A percentile compares a stretch with the other conserved stretches of the same genome.
Evolutionary conservation across 1,140 invertebrate genomes (phyloP).

Genomic region (Bradysia coprophila): DNA sequence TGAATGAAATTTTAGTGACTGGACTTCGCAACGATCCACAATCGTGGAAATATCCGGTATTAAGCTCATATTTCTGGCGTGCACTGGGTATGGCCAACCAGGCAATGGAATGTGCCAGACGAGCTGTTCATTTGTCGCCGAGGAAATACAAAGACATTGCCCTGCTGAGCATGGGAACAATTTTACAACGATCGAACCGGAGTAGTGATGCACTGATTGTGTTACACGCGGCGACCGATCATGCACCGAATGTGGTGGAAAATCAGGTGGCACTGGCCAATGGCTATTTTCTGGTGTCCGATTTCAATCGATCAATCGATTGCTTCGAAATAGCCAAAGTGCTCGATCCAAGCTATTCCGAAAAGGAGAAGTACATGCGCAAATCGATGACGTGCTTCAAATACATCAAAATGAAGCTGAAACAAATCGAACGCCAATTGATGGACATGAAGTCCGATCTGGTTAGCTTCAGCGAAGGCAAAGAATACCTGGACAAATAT

Average conservation of each 20-base stretch:
- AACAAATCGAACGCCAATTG: conserved; percentile 14
- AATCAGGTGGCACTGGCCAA: conserved; percentile 65
- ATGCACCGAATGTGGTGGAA: conserved; percentile 46
- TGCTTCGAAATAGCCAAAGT: conserved; percentile 54
- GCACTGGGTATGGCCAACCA: conserved; percentile 56
- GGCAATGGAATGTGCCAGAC: conserved; percentile 61
- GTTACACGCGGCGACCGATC: conserved; percentile 59
- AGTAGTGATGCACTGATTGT: conserved; percentile 63
- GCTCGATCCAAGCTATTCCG: conserved; percentile 30
- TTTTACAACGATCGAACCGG: conserved; percentile 52
- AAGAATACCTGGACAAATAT: conserved; percentile 1
- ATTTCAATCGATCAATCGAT: conserved; percentile 35
- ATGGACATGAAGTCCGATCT: conserved; percentile 1
- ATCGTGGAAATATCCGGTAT: conserved; percentile 70
- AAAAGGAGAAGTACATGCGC: conserved; percentile 15
- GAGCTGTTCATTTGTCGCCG: conserved; percentile 60
- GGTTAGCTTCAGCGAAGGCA: not conserved
- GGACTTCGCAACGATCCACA: conserved; percentile 47
- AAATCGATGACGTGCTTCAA: conserved; percentile 20
- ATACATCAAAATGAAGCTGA: conserved; percentile 17
- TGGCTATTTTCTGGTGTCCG: conserved; percentile 43
- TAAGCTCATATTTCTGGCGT: conserved; percentile 73
- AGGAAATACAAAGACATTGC: conserved; percentile 59
- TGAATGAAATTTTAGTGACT: conserved; percentile 43
- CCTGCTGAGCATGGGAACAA: conserved; percentile 60